phyloP scores from a whole-genome alignment of 2,113 vertebrate genomes.

The Sylvia atricapilla region DNA sequence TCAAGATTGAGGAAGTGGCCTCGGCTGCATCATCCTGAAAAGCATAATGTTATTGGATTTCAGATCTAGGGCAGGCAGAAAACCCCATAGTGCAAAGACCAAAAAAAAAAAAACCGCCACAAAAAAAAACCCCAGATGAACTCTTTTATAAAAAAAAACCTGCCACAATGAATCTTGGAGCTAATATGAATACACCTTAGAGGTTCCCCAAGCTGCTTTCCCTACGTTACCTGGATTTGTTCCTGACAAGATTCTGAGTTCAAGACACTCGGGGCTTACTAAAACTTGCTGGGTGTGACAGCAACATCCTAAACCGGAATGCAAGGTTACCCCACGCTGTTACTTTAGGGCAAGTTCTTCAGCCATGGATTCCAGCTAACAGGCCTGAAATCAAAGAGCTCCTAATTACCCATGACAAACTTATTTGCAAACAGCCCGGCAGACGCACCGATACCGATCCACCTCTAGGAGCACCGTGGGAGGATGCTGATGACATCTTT shows the following conservation, averaged over 20 bases:
- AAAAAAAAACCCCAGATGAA: neutral
- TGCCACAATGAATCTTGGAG: neutral
- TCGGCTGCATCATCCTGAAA: neutral
- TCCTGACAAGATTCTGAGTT: neutral
- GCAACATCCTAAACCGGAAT: neutral
- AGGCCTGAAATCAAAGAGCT: neutral
- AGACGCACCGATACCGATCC: neutral
- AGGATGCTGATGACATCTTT: constrained; percentile 7
- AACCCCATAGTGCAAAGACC: neutral
- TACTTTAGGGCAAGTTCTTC: constrained; percentile 19
- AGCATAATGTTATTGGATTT: neutral
- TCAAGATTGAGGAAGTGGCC: neutral
- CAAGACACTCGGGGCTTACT: neutral
- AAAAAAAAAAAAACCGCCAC: neutral
- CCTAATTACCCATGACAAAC: constrained; percentile 7
- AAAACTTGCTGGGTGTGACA: neutral
- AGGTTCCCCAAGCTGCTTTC: neutral
- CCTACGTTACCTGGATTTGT: neutral
- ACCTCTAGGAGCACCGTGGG: neutral
- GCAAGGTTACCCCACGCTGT: neutral
- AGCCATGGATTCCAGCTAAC: neutral
- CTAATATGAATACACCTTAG: accelerated
- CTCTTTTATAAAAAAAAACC: neutral
- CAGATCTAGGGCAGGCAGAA: neutral
- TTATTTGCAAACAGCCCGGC: neutral